Conservation (phyloP, 2,797 vertebrate genomes). For the Cynodonichthys magdalenae region DNA sequence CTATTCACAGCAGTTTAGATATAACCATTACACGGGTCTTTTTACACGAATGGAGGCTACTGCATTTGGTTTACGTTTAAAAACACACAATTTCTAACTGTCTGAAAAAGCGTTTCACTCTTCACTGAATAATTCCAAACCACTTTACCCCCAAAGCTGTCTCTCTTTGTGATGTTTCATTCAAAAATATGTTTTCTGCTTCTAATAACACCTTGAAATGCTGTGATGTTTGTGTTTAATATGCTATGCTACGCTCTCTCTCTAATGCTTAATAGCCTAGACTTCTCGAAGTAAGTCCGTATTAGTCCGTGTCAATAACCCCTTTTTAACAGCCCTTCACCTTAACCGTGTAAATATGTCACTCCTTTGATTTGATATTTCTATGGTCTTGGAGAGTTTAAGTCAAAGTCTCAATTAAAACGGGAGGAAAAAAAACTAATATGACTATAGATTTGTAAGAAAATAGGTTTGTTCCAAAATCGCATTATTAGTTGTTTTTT, state of each 20-base stretch:
- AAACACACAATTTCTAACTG: constrained; percentile 16
- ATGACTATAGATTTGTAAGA: not conserved
- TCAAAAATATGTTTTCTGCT: constrained; percentile 44
- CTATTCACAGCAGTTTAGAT: constrained; percentile 2
- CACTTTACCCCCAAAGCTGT: constrained; percentile 47
- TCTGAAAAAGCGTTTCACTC: constrained; percentile 43
- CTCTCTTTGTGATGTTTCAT: constrained; percentile 57
- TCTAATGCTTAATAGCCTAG: constrained; percentile 77
- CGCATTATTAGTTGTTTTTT: constrained; percentile 10
- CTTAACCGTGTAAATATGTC: constrained; percentile 64
- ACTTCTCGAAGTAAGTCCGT: constrained; percentile 79
- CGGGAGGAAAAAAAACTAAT: constrained; percentile 1
- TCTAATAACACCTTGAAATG: constrained; percentile 59
- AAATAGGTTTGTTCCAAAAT: constrained; percentile 5
- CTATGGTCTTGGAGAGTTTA: constrained; percentile 71
- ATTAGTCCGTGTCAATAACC: constrained; percentile 62
- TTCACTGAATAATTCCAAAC: constrained; percentile 50
- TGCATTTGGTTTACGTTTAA: constrained; percentile 18
- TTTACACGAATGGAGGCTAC: constrained; percentile 18
- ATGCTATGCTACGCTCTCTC: constrained; percentile 73
- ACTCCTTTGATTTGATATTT: constrained; percentile 70
- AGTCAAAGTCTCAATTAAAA: constrained; percentile 1
- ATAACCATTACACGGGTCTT: constrained; percentile 10
- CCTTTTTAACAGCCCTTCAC: constrained; percentile 60
- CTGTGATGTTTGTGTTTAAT: constrained; percentile 71